Evolutionary conservation across 2,888 invertebrate genomes (phyloP).

Genomic region (Corbicula japonica): DNA sequence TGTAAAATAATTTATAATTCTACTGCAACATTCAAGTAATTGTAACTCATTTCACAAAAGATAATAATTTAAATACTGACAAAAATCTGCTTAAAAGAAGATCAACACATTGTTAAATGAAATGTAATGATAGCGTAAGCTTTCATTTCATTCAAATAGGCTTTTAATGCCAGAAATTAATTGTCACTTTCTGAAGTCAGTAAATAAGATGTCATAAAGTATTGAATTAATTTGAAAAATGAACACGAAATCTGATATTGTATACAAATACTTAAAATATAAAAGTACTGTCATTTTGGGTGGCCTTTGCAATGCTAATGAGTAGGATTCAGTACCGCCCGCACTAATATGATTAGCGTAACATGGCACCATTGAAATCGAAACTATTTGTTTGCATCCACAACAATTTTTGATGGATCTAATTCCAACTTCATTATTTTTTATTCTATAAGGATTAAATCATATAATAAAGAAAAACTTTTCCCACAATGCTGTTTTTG

Average conservation of each 20-base stretch:
- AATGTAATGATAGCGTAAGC: no score
- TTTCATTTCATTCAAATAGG: no score
- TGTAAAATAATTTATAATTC: no score
- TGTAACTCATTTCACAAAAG: no score
- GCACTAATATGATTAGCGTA: conserved; percentile 16
- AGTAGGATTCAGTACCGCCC: not conserved
- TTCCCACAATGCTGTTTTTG: conserved; percentile 52
- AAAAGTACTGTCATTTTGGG: conserved; percentile 32
- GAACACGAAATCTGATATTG: no score
- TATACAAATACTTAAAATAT: conserved; percentile 30
- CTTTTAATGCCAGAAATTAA: no score
- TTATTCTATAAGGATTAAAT: conserved; percentile 55
- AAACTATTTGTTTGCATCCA: conserved; percentile 31
- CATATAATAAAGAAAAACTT: conserved; percentile 47
- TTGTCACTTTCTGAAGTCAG: no score
- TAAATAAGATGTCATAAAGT: conserved; percentile 17
- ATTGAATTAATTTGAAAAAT: no score
- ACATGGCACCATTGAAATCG: conserved; percentile 18
- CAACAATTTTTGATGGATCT: conserved; percentile 24
- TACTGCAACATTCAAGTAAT: no score
- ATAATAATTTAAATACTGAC: no score
- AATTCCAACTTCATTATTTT: conserved; percentile 44
- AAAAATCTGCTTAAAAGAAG: no score
- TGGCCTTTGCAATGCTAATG: conserved; percentile 15
- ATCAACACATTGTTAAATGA: no score